These are phyloP conservation scores for Poeciliopsis retropinna DNA, from an alignment of 2,113 vertebrate species.

Conservation along the genomic window DNA sequence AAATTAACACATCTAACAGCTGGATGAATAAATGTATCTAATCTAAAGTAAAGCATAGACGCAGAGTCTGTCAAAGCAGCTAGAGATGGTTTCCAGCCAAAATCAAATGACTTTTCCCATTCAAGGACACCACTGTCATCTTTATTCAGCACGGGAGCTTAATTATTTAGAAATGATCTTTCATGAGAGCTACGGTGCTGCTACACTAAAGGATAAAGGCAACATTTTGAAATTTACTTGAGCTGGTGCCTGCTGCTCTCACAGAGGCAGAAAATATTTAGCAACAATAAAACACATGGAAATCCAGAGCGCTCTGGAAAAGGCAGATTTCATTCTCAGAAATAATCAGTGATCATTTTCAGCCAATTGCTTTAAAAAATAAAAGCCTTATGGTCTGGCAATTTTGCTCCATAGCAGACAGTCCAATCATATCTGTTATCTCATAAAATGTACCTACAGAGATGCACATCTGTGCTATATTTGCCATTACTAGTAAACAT, in stretches of 20 bases:
- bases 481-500: no score
- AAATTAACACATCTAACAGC: not conserved
- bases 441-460: no score
- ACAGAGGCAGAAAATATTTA: not conserved
- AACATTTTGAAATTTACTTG: not conserved
- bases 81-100: conserved; percentile 14
- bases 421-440: no score
- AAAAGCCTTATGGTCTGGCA: no score
- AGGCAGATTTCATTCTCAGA: no score
- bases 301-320: no score
- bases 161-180: not conserved
- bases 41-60: not conserved
- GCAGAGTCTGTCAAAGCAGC: not conserved
- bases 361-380: no score
- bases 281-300: no score
- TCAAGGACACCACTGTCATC: not conserved
- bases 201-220: not conserved
- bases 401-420: no score
- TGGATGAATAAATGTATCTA: not conserved
- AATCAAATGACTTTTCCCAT: conserved; percentile 33
- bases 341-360: no score
- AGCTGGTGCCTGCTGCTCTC: not conserved
- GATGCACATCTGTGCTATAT: no score
- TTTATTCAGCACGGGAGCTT: not conserved
- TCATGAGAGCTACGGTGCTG: not conserved